phyloP scores from a whole-genome alignment of 1,140 invertebrate genomes.

The Andrena cerasifolii region DNA sequence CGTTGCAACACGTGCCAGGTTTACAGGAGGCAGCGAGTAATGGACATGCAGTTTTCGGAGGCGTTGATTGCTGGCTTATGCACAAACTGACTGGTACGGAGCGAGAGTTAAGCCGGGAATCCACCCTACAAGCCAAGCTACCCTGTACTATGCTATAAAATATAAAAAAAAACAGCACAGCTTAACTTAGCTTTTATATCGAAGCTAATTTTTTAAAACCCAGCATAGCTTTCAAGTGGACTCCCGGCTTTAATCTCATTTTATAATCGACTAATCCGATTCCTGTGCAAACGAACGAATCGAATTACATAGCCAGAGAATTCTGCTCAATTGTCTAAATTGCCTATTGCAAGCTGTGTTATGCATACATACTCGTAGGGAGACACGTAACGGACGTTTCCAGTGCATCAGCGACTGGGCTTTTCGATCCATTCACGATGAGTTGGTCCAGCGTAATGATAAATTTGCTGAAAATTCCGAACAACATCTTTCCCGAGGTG shows the following conservation, averaged over 20 bases:
- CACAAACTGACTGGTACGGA: constrained; percentile 87
- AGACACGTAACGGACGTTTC: constrained; percentile 93
- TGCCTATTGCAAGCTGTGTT: not conserved
- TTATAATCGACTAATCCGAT: no score
- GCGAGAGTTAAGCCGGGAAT: not conserved
- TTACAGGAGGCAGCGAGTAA: constrained; percentile 85
- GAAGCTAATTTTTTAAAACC: no score
- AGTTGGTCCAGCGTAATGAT: constrained; percentile 89
- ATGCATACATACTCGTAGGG: constrained; percentile 55
- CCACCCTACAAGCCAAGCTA: no score
- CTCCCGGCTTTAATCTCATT: no score
- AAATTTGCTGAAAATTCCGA: constrained; percentile 88
- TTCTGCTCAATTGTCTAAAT: no score
- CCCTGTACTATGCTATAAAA: no score
- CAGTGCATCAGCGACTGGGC: constrained; percentile 93
- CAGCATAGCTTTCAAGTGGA: no score
- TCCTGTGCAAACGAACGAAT: no score
- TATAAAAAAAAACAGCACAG: no score
- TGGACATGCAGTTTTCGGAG: constrained; percentile 91
- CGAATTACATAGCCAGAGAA: no score
- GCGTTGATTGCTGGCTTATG: constrained; percentile 96
- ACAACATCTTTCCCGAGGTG: constrained; percentile 90
- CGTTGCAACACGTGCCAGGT: constrained; percentile 87
- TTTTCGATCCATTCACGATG: constrained; percentile 96
- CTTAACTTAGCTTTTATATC: no score